These are phyloP conservation scores for Leptobrachium leishanense DNA, from an alignment of 2,113 vertebrate species.

Conservation along the genomic window DNA sequence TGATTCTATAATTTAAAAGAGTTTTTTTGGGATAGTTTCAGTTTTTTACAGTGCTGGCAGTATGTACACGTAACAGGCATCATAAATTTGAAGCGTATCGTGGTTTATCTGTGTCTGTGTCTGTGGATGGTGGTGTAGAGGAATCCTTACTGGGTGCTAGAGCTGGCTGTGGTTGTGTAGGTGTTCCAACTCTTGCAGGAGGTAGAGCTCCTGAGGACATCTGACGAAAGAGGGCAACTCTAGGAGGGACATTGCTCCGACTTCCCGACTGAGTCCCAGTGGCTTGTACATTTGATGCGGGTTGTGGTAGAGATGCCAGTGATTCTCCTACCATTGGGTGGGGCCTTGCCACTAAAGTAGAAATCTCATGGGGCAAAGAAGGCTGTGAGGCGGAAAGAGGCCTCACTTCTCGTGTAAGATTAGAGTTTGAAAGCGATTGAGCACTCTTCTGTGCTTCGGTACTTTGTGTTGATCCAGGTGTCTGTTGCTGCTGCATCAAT, in stretches of 20 bases:
- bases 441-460: slow-evolving; percentile 86
- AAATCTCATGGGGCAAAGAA: slow-evolving; percentile 90
- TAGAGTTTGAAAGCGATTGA: slow-evolving; percentile 87
- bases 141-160: slow-evolving; percentile 78
- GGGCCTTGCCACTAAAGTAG: slow-evolving; percentile 75
- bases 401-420: slow-evolving; percentile 85
- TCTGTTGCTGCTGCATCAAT: slow-evolving; percentile 78
- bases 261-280: slow-evolving; percentile 69
- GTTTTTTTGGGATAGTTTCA: slow-evolving; percentile 65
- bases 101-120: slow-evolving; percentile 93
- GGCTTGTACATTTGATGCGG: slow-evolving; percentile 65
- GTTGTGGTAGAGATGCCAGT: slow-evolving; percentile 82
- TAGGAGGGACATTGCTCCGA: slow-evolving; percentile 79
- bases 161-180: slow-evolving; percentile 51
- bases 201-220: slow-evolving; percentile 95
- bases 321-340: slow-evolving; percentile 89
- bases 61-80: slow-evolving; percentile 70
- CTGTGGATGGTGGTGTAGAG: slow-evolving; percentile 88
- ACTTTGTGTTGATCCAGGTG: slow-evolving; percentile 72
- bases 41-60: slow-evolving; percentile 61
- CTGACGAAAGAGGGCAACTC: slow-evolving; percentile 89
- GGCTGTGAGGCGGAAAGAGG: slow-evolving; percentile 97
- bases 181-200: slow-evolving; percentile 72
- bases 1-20: slow-evolving; percentile 81
- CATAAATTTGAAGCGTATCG: slow-evolving; percentile 97